These are phyloP conservation scores for Dendrocopos noguchii DNA, from an alignment of 2,113 vertebrate genomes.

Conservation along the genomic window DNA sequence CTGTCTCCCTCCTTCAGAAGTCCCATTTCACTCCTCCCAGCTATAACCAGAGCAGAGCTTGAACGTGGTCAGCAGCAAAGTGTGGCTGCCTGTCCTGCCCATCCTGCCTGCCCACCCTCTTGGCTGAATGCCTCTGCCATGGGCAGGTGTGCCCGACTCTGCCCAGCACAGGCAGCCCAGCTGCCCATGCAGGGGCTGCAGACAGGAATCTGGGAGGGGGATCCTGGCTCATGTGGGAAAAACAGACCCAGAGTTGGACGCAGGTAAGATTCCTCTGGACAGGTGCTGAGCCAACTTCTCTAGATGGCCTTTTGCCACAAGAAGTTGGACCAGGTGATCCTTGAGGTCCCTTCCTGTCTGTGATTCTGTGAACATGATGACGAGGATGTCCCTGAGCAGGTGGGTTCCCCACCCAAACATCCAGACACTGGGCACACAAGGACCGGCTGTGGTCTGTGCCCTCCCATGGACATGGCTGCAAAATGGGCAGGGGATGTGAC, in stretches of 20 bases:
- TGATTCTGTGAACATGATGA: not conserved
- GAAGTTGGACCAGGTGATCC: not conserved
- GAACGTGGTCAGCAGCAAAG: not conserved
- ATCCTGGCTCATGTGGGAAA: not conserved
- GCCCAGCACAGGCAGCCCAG: not conserved
- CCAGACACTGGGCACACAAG: not conserved
- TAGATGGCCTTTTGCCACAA: not conserved
- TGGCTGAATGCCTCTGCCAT: not conserved
- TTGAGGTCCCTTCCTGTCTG: not conserved
- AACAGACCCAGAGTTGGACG: not conserved
- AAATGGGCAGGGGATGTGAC: rapidly evolving
- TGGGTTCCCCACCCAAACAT: not conserved
- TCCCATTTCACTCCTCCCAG: not conserved
- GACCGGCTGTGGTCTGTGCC: not conserved
- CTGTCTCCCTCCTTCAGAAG: not conserved
- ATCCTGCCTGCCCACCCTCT: not conserved
- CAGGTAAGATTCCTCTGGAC: not conserved
- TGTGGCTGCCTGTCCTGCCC: not conserved
- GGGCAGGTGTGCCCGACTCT: not conserved
- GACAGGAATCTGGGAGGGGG: not conserved
- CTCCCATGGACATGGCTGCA: rapidly evolving
- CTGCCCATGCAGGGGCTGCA: not conserved
- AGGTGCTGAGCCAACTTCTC: not conserved
- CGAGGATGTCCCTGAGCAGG: not conserved
- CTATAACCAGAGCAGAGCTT: not conserved